Percentiles rank a stretch among this genome's conserved stretches.
phyloP scores from a whole-genome alignment of 2,113 vertebrate species.

The Dermatemys mawii region DNA sequence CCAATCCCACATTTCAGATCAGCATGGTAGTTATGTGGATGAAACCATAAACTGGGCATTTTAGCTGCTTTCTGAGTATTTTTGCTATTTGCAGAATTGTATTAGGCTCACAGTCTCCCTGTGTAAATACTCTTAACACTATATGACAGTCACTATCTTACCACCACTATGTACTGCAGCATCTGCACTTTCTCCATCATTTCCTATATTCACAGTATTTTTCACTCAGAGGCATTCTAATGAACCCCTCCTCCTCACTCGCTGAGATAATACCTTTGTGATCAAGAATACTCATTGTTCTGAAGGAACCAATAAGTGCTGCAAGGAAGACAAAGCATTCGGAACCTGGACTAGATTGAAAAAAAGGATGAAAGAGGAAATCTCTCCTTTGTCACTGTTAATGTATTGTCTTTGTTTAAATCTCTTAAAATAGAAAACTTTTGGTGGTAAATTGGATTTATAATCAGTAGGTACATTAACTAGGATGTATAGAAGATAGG shows the following conservation, averaged over 20 bases:
- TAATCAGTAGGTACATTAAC: neutral
- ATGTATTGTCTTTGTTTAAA: neutral
- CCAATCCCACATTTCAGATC: neutral
- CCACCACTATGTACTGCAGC: neutral
- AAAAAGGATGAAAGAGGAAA: neutral
- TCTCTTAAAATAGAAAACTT: neutral
- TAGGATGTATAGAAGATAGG: too few relatives aligned
- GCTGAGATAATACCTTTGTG: neutral
- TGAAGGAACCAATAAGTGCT: neutral
- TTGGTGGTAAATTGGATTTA: neutral
- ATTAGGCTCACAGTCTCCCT: neutral
- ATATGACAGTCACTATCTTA: neutral
- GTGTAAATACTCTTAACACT: neutral
- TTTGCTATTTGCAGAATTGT: neutral
- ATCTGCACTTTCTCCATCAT: neutral
- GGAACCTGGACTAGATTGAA: neutral
- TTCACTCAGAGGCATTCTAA: fast-evolving
- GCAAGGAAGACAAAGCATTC: neutral
- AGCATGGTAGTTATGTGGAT: neutral
- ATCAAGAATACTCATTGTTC: neutral
- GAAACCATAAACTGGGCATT: neutral
- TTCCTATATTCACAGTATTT: neutral
- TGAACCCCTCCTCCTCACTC: neutral
- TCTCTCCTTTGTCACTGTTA: neutral
- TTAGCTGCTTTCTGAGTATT: neutral